Percentiles rank a stretch among this genome's conserved stretches.
Evolutionary conservation across 2,113 vertebrate species (phyloP).

Genomic region (Cebus imitator): DNA sequence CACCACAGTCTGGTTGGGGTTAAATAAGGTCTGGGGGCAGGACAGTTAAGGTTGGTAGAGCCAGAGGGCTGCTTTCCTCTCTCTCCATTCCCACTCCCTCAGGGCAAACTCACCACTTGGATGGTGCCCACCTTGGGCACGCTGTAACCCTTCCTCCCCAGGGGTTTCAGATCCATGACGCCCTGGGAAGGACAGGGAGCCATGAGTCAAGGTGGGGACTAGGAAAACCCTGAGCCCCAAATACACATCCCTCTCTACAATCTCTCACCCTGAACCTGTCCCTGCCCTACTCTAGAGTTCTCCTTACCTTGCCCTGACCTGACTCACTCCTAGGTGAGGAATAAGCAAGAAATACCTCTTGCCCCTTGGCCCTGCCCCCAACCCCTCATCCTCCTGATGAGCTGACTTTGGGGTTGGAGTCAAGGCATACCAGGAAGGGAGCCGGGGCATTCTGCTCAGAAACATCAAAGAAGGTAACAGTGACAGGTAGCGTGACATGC

Average conservation of each 20-base stretch:
- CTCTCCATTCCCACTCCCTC: not conserved
- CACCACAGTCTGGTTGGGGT: conserved; percentile 99
- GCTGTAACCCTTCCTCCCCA: conserved; percentile 99
- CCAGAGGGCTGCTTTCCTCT: not conserved
- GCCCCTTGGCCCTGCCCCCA: not conserved
- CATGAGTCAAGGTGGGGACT: conserved; percentile 46
- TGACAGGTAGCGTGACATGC: conserved; percentile 95
- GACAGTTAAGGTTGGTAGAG: conserved; percentile 46
- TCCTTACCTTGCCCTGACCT: not conserved
- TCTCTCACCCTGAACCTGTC: not conserved
- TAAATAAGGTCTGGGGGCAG: conserved; percentile 97
- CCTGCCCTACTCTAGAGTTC: not conserved
- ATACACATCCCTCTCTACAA: not conserved
- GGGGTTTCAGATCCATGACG: conserved; percentile 93
- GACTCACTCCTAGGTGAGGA: not conserved
- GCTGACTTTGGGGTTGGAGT: not conserved
- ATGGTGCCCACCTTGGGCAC: conserved; percentile 99
- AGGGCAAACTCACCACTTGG: conserved; percentile 94
- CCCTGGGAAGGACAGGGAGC: conserved; percentile 85
- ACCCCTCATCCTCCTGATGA: not conserved
- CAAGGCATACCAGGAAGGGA: conserved; percentile 92
- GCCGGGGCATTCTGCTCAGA: conserved; percentile 96
- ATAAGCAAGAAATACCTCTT: not conserved
- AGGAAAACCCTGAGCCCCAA: not conserved
- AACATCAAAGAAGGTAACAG: conserved; percentile 97